Percentiles rank a stretch among this genome's conserved stretches.
Evolutionary conservation across 2,113 vertebrate species (phyloP).

Genomic region (Motacilla tschutschensis): DNA sequence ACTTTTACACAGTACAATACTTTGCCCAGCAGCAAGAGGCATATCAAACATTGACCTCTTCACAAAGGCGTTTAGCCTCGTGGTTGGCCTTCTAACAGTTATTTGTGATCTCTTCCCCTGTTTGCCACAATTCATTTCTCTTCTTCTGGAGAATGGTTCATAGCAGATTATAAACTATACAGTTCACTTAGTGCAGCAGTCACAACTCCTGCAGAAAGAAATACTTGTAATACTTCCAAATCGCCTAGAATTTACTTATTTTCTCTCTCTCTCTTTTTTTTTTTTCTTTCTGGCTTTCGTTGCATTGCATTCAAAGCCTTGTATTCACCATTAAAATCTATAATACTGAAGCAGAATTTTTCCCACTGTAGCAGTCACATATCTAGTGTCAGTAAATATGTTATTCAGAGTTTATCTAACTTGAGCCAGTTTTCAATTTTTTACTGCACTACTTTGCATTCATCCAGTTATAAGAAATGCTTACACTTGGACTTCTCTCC

Average conservation of each 20-base stretch:
- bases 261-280: neutral
- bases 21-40: neutral
- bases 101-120: conserved; percentile 12
- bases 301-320: neutral
- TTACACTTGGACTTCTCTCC: neutral
- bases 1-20: neutral
- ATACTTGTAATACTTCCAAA: neutral
- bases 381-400: neutral
- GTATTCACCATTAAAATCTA: conserved; percentile 39
- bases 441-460: neutral
- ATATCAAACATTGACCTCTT: conserved; percentile 2
- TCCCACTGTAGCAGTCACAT: neutral
- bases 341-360: conserved; percentile 2
- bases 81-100: neutral
- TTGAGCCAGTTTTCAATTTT: neutral
- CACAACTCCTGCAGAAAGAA: neutral
- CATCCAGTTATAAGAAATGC: neutral
- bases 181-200: neutral
- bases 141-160: neutral
- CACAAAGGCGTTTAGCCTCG: neutral
- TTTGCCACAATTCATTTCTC: conserved; percentile 6
- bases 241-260: neutral
- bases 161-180: neutral
- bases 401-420: neutral
- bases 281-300: neutral